Evolutionary conservation across 2,113 vertebrate genomes (phyloP), one percentile per base, ranked within the genome.

Genomic region (Columbina picui): DNA sequence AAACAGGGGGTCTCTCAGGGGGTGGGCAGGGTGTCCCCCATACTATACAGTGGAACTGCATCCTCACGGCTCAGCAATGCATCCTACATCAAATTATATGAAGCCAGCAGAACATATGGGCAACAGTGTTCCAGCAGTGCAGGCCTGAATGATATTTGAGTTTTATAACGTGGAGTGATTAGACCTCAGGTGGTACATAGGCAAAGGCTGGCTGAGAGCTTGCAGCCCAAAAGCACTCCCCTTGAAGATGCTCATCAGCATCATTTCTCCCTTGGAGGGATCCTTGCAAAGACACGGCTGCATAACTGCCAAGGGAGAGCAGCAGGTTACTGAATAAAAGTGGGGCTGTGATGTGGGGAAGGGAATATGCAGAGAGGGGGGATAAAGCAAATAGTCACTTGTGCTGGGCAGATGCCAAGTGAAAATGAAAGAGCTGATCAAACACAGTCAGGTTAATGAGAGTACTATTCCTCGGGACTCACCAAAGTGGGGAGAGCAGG

Each of bases 391-490:
- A 38, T 20, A 30, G 39, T 3, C 19, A 14, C 23, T 73, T 30
- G 11, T 83, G 67, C 69, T 84, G 90, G 81, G 39, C 59, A 59
- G 29, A 61, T 30, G 93, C 91, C 70, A 93, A 69, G 21, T 20
- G 68, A 19, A 93, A 61, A 91, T 93, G 78, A 30, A 88, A 26
- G 69, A 91, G 41, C 79, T 90, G 73, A 88, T 92, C 87, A 60
- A 73, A 94, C 67, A 65, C 38, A 30, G 85, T 27, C 4, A 0
- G 78, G 83, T 82, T 96, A 94, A 98, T 92, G 94, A 91, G 79
- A 91, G 61, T 49, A 6, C 67, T 75, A 32, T 59, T 88, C 87
- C 77, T 64, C 7, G 5, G 53, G 53, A 65, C 73, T 53, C 56
- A 68, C 30, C 38, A 4, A 32, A 26, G 73, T 64, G 75, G 63